Base-by-base conservation (phyloP, 1,140 invertebrate species). In the Cydia fagiglandana region DNA sequence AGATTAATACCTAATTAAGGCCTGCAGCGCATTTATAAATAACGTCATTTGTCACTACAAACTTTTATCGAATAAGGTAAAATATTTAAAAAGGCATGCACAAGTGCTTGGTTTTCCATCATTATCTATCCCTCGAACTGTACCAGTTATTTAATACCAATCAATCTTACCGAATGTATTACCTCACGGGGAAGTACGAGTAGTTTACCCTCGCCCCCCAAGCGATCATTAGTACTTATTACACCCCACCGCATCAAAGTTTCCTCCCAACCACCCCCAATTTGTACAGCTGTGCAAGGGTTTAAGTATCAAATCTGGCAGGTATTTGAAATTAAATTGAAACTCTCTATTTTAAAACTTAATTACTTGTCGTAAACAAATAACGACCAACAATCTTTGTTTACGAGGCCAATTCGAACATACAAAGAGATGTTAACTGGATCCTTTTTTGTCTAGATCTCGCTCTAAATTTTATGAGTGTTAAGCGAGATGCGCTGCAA, bases 181-280 rank as follows among this genome's bases (percentile, higher is more conserved):
- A 70, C 66, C 66, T 70, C 66, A 70, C 30, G 34, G 66, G 28
- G 17, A 17, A 7, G 4, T 34, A 24, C 56, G 56, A 61, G 64
- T 70, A 70, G 66, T 70, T 70, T 41, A 5, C 50, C 34, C 66
- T 70, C 28, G 15, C 38, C 66, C 17, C 64, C 64, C 13, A 38
- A 70, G 66, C 66, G n/a, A 70, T 70, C 66, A 70, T 70, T 70
- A 70, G 66, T 70, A 70, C 66, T 70, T 70, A 70, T 70, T 70
- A 70, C 66, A 70, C 66, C 34, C 66, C 30, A 66, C 64, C 66
- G n/a, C 66, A 70, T 38, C 64, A 68, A 68, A 68, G 64, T 68
- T 68, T 68, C 17, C 30, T 34, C 64, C 66, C 66, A 20, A 2
- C 30, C 66, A 70, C 30, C 66, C 64, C 38, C 66, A 38, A 70